phyloP scores from a whole-genome alignment of 2,888 invertebrate genomes.

The Caenorhabditis becei region DNA sequence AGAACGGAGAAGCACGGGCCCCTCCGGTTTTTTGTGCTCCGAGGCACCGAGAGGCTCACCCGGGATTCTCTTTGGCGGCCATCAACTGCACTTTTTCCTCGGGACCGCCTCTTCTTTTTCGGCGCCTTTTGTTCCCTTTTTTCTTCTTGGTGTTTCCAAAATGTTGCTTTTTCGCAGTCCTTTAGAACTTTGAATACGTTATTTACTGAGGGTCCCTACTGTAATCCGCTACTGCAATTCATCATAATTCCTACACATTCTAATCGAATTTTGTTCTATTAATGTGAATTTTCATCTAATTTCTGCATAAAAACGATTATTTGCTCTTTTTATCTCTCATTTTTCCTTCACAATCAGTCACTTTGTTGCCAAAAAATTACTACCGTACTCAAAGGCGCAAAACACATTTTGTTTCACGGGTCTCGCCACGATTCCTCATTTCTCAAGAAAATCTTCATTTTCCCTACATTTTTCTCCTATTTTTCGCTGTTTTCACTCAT shows the following conservation, averaged over 20 bases:
- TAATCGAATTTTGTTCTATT: too few species aligned
- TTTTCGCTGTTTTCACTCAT: neutral
- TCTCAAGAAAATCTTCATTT: neutral
- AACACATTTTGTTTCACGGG: neutral
- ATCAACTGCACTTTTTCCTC: neutral
- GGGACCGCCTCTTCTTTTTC: neutral
- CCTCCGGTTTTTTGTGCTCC: conserved; percentile 32
- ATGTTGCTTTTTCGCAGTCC: neutral
- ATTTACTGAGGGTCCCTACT: too few species aligned
- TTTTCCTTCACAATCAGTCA: too few species aligned
- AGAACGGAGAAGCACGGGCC: conserved; percentile 5
- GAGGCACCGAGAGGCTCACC: neutral
- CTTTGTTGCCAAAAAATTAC: too few species aligned
- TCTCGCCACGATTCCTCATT: neutral
- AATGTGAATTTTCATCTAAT: too few species aligned
- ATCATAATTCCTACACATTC: too few species aligned
- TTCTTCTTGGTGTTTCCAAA: neutral
- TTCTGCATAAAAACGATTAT: too few species aligned
- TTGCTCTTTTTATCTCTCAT: too few species aligned
- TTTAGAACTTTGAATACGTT: too few species aligned
- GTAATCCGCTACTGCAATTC: too few species aligned
- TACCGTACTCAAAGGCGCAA: conserved; percentile 4
- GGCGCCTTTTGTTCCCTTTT: neutral
- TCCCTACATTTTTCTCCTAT: neutral
- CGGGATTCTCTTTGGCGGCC: conserved; percentile 1